Base-by-base conservation (phyloP, 1,140 invertebrate species). In the Cyclargus thomasi region DNA sequence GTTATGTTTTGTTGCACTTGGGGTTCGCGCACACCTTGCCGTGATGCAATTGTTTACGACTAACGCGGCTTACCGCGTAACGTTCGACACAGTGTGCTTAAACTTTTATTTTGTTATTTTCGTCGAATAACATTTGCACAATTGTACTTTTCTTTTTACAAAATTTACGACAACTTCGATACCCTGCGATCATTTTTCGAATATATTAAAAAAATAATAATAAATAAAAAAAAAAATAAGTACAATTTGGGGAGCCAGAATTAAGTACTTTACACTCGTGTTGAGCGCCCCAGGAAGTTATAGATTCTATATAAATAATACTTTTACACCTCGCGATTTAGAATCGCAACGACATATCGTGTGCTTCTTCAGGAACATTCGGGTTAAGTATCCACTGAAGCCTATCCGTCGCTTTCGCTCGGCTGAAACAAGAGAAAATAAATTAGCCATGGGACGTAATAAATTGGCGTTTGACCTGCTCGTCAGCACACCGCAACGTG, bases 291-390 rank as follows among this genome's bases (percentile, higher is more conserved):
- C 21, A 55, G 18, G 18, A 47, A 22, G 20, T 29, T 14, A 70
- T 17, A 66, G 16, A 55, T 65, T 53, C 53, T 57, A 17, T 64
- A 21, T 53, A 4, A 17, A 67, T 22, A 53, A 55, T 22, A 63
- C 11, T 63, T 47, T 65, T 63, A 29, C 62, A 53, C 53, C 35
- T 55, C 47, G 22, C 21, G 18, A 21, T 65, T 55, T 65, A 1
- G 10, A 74, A 77, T 39, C 70, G 74, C 75, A 70, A 69, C 73
- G 66, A 71, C 67, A 59, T 53, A 55, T 39, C 36, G 72, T 81
- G 78, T 81, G 70, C 72, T 70, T 35, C 74, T 75, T 70, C 75
- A 86, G 84, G 84, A 86, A 86, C 82, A 80, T 82, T 17, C 53
- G 63, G 68, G 22, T 23, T 22, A 67, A 17, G 18, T 64, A 64